Base-by-base conservation (phyloP, 2,113 vertebrate genomes). In the Natator depressus region DNA sequence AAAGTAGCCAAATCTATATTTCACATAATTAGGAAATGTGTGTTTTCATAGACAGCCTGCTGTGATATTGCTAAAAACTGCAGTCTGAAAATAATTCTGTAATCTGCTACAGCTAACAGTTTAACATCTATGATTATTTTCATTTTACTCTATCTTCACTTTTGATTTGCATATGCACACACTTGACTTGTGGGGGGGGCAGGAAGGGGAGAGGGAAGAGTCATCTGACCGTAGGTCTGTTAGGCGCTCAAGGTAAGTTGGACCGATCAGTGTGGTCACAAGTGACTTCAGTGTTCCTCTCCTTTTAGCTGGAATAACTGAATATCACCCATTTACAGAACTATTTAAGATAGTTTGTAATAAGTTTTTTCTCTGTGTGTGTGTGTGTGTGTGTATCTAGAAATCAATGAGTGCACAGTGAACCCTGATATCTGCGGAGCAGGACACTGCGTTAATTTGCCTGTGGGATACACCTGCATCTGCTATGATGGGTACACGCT, bases 381-480 rank as follows among this genome's bases (percentile, higher is more conserved):
- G 59, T 84, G 11, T 88, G 59, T 84, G 88, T 92, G 10, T 95
- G 53, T 86, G 46, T 97, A 86, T 96, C 81, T 93, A 99, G 99
- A 99, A 98, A 99, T 99, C 97, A 99, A 99, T 6, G 99, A 99
- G 92, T 99, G 99, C 88, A 98, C 98, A 31, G 98, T 99, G 89
- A 99, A 98, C 95, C 99, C 99, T 17, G 98, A 98, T 89, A 99
- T 99, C 87, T 99, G 99, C 96, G 99, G 99, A 92, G 98, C 97
- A 12, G 99, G 99, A 53, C 96, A 99, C 89, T 99, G 99, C 91
- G 98, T 99, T 97, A 99, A 99, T 98, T 98, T 99, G 31, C 98
- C 98, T 0, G 98, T 99, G 93, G 98, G 99, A 93, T 99, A 99
- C 91, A 98, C 98, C 87, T 99, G 99, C 96, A 98, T 99, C 95